A percentile compares a stretch with the other conserved stretches of the same genome.
These are phyloP conservation scores for Stenolophus ochropezus DNA, from an alignment of 2,888 invertebrate species.

Conservation along the genomic window DNA sequence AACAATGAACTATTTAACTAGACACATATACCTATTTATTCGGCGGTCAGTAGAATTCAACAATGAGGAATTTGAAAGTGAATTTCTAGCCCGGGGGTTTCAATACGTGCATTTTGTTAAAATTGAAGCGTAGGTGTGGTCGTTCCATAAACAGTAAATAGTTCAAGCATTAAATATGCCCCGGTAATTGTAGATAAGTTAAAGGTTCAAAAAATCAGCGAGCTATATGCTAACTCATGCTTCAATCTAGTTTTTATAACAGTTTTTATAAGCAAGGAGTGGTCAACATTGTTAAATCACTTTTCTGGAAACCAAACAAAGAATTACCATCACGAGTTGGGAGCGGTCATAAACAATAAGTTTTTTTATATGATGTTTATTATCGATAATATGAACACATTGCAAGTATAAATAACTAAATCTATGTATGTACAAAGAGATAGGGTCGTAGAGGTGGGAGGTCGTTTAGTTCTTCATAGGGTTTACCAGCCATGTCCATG, in stretches of 20 bases:
- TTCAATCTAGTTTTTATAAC: neutral
- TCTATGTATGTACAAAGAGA: slow-evolving; percentile 33
- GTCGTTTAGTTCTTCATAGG: neutral
- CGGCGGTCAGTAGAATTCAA: neutral
- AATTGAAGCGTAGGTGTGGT: neutral
- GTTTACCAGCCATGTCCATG: slow-evolving; percentile 41
- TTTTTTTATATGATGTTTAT: slow-evolving; percentile 20
- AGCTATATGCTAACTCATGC: slow-evolving; percentile 15
- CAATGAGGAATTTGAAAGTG: slow-evolving; percentile 31
- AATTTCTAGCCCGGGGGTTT: neutral
- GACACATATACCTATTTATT: slow-evolving; percentile 30
- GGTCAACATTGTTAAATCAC: neutral
- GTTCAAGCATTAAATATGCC: slow-evolving; percentile 33
- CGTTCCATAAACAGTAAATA: slow-evolving; percentile 32
- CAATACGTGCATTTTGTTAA: slow-evolving; percentile 22
- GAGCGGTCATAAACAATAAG: neutral
- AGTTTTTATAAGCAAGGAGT: neutral
- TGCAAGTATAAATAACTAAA: slow-evolving; percentile 44
- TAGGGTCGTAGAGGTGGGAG: neutral
- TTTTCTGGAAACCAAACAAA: neutral
- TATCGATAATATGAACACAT: slow-evolving; percentile 49
- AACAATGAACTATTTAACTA: slow-evolving; percentile 36
- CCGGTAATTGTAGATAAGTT: neutral
- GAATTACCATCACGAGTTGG: neutral
- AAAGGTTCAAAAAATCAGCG: slow-evolving; percentile 8